Percentiles rank a stretch among this genome's conserved stretches.
These are phyloP conservation scores for Agelas oroides DNA, from an alignment of 37 sponge, comb jelly and placozoan species.

Conservation along the genomic window DNA sequence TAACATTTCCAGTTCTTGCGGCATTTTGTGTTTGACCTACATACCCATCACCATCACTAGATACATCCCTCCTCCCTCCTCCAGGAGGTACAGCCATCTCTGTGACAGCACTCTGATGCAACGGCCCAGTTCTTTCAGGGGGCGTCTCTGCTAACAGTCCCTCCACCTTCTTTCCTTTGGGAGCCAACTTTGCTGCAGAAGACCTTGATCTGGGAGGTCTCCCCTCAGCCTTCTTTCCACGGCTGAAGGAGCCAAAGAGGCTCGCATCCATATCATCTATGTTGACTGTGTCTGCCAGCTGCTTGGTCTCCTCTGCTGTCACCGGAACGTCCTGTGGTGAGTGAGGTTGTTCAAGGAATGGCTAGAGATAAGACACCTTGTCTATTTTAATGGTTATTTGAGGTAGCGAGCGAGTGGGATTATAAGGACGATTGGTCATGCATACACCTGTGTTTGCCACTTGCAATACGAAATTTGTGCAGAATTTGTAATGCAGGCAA, in stretches of 20 bases:
- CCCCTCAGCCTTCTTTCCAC: neutral
- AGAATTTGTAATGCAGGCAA: no score
- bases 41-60: no score
- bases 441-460: no score
- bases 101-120: no score
- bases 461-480: no score
- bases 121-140: no score
- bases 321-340: constrained; percentile 11
- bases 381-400: neutral
- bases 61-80: no score
- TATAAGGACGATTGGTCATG: neutral
- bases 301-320: constrained; percentile 27
- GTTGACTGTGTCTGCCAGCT: constrained; percentile 44
- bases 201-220: no score
- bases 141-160: no score
- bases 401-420: neutral
- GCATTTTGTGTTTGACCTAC: no score
- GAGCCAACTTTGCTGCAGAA: neutral
- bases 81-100: no score
- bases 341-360: neutral
- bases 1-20: no score
- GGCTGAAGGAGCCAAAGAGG: constrained; percentile 59
- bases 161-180: neutral
- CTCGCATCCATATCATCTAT: constrained; percentile 74
- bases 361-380: neutral